Base-by-base conservation (phyloP, 1,140 invertebrate genomes). In the Anthonomus grandis region DNA sequence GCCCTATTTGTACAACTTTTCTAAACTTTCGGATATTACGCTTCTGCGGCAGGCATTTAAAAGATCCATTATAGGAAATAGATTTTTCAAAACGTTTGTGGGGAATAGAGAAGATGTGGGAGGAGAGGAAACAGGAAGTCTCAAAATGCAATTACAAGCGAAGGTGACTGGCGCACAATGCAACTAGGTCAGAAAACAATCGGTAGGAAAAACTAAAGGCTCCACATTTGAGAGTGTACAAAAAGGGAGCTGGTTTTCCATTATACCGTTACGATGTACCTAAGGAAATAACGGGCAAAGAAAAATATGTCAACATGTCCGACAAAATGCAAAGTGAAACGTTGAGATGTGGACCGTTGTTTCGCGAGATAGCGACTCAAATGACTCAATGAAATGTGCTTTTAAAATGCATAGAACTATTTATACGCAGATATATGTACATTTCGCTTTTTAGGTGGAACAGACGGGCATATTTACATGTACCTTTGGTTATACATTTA, bases 351-450 rank as follows among this genome's bases (percentile, higher is more conserved):
- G 23, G 22, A 46, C 52, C 10, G 52, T 55, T 55, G 52, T 55
- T 46, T 55, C 39, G 52, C 52, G 42, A 55, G 52, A 55, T 55
- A 55, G 52, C 52, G 37, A 55, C 52, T 36, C 24, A 55, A 55
- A 55, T 46, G 42, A 38, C 52, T 55, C 52, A 55, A 55, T 55
- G 41, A 36, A 45, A 55, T 17, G 42, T 41, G 19, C 41, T 24
- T 46, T 55, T 55, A 45, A 45, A 55, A 55, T 55, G 41, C 52
- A 55, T 55, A 55, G 41, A 55, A 55, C 49, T 51, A 51, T 51
- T 51, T 51, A 41, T 41, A 41, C 49, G 22, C 22, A 2, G 19
- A 23, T 10, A 49, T 12, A 49, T 49, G 13, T 36, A 34, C 21
- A 19, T 21, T 21, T 51, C 23, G 23, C 19, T 13, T 24, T 51